These are phyloP conservation scores for Leptopilina myrica DNA, from an alignment of 2,888 invertebrate genomes.

Conservation along the genomic window DNA sequence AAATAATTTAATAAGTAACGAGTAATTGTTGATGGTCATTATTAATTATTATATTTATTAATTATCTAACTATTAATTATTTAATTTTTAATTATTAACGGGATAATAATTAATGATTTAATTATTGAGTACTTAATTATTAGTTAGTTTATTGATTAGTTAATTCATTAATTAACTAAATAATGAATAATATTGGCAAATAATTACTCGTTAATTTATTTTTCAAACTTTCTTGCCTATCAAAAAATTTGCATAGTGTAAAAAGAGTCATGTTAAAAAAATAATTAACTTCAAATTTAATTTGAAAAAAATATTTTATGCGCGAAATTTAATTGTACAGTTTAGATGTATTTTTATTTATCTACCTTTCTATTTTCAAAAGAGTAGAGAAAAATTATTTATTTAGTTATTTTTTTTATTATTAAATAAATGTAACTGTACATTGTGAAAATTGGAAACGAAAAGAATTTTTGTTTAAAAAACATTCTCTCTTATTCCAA, in stretches of 20 bases:
- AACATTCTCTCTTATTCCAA: too few species aligned
- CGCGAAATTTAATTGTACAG: neutral
- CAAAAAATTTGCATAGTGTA: neutral
- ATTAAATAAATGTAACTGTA: neutral
- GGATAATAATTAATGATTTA: too few species aligned
- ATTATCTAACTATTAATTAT: too few species aligned
- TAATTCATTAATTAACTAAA: too few species aligned
- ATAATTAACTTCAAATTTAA: neutral
- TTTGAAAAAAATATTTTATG: conserved; percentile 7
- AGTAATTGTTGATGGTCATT: too few species aligned
- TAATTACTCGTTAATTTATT: too few species aligned
- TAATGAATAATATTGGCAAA: too few species aligned
- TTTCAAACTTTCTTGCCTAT: neutral
- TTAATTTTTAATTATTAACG: too few species aligned
- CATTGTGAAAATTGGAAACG: conserved; percentile 16
- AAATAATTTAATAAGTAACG: too few species aligned
- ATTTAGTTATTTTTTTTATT: neutral
- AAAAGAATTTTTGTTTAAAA: neutral
- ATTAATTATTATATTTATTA: too few species aligned
- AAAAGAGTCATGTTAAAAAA: neutral
- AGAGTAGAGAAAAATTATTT: neutral
- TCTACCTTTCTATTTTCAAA: neutral
- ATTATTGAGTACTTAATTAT: too few species aligned
- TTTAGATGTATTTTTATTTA: conserved; percentile 5
- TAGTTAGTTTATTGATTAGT: too few species aligned